Conservation (phyloP, 2,797 vertebrate species). For the Mus caroli region DNA sequence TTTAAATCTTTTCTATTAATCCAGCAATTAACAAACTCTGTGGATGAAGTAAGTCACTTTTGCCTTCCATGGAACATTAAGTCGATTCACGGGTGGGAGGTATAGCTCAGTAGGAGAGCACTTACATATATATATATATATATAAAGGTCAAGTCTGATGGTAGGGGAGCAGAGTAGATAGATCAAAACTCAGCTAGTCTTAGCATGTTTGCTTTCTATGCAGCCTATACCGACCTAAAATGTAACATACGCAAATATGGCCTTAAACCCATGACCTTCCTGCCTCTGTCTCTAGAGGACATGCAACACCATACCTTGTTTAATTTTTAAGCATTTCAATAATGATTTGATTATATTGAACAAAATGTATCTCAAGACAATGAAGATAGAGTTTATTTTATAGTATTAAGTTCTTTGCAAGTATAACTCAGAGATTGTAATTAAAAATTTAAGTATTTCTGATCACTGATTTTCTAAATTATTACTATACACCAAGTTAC, state of each 20-base stretch:
- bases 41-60: constrained; percentile 46
- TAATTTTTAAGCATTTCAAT: constrained; percentile 53
- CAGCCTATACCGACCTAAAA: neutral
- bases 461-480: neutral
- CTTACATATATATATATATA: neutral
- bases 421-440: constrained; percentile 29
- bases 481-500: constrained; percentile 36
- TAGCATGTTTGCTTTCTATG: neutral
- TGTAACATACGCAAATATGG: neutral
- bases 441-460: neutral
- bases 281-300: neutral
- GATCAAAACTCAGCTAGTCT: constrained; percentile 27
- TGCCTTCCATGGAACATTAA: constrained; percentile 30
- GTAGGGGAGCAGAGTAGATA: neutral
- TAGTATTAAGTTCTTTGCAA: constrained; percentile 35
- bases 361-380: constrained; percentile 50
- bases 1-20: constrained; percentile 41
- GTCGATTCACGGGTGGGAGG: neutral
- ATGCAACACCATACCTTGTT: neutral
- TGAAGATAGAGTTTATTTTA: constrained; percentile 36
- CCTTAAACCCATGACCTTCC: neutral
- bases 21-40: constrained; percentile 48
- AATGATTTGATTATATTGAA: constrained; percentile 25
- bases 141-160: neutral
- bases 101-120: neutral